Evolutionary conservation across 2,113 vertebrate genomes (phyloP).

Genomic region (Melanerpes aurifrons): DNA sequence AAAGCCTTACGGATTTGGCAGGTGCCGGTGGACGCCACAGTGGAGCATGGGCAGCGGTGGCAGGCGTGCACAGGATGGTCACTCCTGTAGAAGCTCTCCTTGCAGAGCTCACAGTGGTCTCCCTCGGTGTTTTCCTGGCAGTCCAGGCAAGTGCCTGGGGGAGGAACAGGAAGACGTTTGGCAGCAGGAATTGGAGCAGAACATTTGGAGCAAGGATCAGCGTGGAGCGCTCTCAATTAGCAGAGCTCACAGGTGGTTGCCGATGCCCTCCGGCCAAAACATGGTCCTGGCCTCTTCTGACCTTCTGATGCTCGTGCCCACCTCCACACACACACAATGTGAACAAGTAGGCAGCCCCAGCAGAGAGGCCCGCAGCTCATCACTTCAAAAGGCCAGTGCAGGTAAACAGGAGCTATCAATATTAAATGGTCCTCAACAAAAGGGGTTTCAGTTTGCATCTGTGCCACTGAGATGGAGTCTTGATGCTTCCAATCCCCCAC

Average conservation of each 20-base stretch:
- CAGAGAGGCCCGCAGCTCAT: background rate
- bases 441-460: background rate
- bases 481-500: background rate
- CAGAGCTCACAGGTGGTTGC: conserved; percentile 16
- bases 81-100: conserved; percentile 81
- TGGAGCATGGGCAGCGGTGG: conserved; percentile 88
- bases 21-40: conserved; percentile 84
- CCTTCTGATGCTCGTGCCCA: background rate
- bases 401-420: background rate
- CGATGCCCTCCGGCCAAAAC: conserved; percentile 27
- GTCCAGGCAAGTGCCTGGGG: conserved; percentile 84
- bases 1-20: conserved; percentile 84
- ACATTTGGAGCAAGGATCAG: conserved; percentile 24
- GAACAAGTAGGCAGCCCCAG: background rate
- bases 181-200: conserved; percentile 36
- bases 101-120: conserved; percentile 89
- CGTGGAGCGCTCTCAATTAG: background rate
- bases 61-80: conserved; percentile 68
- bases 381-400: background rate
- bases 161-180: background rate
- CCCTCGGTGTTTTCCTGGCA: conserved; percentile 90
- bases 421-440: background rate
- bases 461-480: background rate
- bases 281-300: background rate
- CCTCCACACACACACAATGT: fast-evolving